Percentiles rank a stretch among this genome's conserved stretches.
Evolutionary conservation across 2,888 invertebrate genomes (phyloP).

Genomic region (Seira ritae): DNA sequence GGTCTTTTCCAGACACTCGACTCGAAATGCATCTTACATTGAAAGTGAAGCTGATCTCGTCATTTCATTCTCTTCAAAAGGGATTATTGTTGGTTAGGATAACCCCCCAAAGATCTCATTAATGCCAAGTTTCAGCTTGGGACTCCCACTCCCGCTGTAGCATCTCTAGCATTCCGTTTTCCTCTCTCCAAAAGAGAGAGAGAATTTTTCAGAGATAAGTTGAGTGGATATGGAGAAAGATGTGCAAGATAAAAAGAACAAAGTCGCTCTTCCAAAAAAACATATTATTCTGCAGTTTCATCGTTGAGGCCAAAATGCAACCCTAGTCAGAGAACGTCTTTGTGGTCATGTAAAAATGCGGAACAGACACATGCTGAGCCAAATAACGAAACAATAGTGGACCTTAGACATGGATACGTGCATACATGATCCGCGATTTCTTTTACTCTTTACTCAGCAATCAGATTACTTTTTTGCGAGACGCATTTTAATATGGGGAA

Average conservation of each 20-base stretch:
- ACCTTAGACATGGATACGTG: too few relatives aligned
- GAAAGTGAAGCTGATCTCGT: not conserved
- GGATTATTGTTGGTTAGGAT: slow-evolving; percentile 43
- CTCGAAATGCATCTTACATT: too few relatives aligned
- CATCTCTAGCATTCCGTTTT: not conserved
- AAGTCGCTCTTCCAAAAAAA: not conserved
- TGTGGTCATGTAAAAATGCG: not conserved
- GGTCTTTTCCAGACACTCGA: too few relatives aligned
- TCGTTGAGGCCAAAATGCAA: not conserved
- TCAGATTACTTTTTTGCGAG: too few relatives aligned
- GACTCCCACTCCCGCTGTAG: slow-evolving; percentile 20
- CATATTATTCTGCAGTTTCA: not conserved
- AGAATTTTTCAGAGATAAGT: not conserved
- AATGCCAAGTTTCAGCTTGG: slow-evolving; percentile 59
- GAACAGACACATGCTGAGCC: not conserved
- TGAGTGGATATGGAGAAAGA: slow-evolving; percentile 1
- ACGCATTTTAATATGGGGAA: too few relatives aligned
- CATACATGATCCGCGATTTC: too few relatives aligned
- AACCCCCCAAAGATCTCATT: slow-evolving; percentile 61
- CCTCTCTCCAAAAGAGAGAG: not conserved
- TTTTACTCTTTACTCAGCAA: too few relatives aligned
- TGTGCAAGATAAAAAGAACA: slow-evolving; percentile 3
- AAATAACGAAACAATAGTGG: not conserved
- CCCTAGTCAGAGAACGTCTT: too few relatives aligned
- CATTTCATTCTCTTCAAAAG: slow-evolving; percentile 11